These are phyloP conservation scores for Mirounga angustirostris DNA, from an alignment of 2,113 vertebrate genomes.

Conservation along the genomic window DNA sequence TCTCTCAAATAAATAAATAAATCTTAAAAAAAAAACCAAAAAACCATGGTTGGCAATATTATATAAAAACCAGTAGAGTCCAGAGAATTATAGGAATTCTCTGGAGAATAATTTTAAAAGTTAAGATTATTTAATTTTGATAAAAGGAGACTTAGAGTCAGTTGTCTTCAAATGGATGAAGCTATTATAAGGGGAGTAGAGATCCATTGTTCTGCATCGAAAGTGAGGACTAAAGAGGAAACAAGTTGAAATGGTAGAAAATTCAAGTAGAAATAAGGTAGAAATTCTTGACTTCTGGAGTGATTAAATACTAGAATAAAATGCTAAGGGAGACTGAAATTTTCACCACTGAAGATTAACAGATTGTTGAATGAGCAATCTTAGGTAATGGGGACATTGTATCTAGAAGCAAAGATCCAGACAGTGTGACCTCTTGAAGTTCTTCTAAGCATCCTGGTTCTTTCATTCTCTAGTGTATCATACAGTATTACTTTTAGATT, in stretches of 20 bases:
- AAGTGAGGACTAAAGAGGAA: background rate
- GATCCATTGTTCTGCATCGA: background rate
- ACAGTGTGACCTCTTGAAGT: background rate
- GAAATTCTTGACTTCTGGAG: constrained; percentile 19
- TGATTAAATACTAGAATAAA: constrained; percentile 49
- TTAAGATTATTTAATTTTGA: constrained; percentile 50
- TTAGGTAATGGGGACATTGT: background rate
- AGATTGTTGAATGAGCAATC: background rate
- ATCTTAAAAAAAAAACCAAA: too few relatives aligned
- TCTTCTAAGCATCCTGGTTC: background rate
- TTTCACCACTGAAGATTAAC: background rate
- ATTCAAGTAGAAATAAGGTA: background rate
- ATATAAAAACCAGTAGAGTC: background rate
- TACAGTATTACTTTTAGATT: background rate
- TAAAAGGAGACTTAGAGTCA: background rate
- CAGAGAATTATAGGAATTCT: background rate
- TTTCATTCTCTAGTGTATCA: background rate
- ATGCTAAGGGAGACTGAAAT: background rate
- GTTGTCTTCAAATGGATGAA: constrained; percentile 1
- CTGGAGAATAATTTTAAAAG: background rate
- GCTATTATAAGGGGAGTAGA: background rate
- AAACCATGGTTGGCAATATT: background rate
- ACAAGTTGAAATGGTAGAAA: constrained; percentile 20
- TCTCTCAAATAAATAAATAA: background rate
- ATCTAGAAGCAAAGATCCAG: constrained; percentile 24